Percentiles rank a stretch among this genome's conserved stretches.
phyloP scores from a whole-genome alignment of 1,140 invertebrate genomes.

The Panonychus citri region DNA sequence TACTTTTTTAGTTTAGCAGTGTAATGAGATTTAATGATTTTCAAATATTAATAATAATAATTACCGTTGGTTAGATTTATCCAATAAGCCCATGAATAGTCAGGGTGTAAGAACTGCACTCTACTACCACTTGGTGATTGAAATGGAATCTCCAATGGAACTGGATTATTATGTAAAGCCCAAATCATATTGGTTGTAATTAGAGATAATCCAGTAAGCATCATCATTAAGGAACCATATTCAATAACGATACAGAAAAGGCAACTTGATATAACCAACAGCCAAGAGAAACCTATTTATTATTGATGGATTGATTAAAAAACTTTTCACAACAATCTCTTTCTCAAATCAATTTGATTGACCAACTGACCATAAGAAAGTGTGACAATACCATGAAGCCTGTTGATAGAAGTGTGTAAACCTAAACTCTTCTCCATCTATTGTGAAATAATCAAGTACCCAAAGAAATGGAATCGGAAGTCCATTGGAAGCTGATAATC shows the following conservation, averaged over 20 bases:
- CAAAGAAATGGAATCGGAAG: conserved; percentile 35
- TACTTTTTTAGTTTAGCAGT: too few relatives aligned
- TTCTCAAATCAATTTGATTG: background rate
- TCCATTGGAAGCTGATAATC: conserved; percentile 30
- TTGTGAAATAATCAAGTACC: conserved; percentile 37
- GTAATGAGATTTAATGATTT: conserved; percentile 2
- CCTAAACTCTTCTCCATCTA: conserved; percentile 36
- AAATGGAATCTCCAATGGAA: conserved; percentile 31
- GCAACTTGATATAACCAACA: conserved; percentile 31
- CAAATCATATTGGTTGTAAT: conserved; percentile 30
- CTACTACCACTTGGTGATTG: conserved; percentile 15
- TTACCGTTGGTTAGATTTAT: conserved; percentile 29
- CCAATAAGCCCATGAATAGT: conserved; percentile 30
- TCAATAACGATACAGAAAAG: conserved; percentile 30
- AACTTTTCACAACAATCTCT: background rate
- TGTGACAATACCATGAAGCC: conserved; percentile 36
- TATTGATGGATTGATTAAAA: background rate
- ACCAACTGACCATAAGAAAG: conserved; percentile 30
- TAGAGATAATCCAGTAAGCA: conserved; percentile 28
- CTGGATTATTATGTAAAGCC: conserved; percentile 28
- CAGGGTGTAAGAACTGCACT: conserved; percentile 19
- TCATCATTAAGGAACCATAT: conserved; percentile 29
- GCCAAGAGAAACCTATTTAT: conserved; percentile 29
- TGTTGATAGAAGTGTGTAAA: conserved; percentile 34
- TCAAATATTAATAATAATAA: conserved; percentile 7